Evolutionary conservation across 2,797 vertebrate species (phyloP).

Genomic region (Sparus aurata): DNA sequence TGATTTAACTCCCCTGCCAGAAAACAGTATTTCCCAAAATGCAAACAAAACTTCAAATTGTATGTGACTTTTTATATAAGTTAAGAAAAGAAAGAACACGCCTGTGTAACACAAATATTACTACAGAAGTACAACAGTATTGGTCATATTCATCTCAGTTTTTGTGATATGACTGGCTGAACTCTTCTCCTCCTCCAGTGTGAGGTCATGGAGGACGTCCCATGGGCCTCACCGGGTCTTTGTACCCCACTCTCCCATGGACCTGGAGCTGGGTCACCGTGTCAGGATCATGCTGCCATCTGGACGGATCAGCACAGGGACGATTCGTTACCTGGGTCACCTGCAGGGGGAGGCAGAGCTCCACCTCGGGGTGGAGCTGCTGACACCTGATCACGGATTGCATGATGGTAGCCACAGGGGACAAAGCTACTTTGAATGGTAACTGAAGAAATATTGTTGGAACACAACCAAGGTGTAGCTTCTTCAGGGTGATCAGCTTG

Average conservation of each 20-base stretch:
- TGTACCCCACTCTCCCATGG: conserved; percentile 85
- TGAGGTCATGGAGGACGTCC: conserved; percentile 67
- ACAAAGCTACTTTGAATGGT: conserved; percentile 85
- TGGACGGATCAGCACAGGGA: conserved; percentile 84
- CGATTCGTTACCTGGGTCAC: conserved; percentile 80
- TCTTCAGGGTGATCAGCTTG: neutral
- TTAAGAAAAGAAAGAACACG: neutral
- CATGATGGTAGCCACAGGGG: conserved; percentile 76
- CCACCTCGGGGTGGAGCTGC: conserved; percentile 85
- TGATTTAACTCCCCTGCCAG: too few species aligned
- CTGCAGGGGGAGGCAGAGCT: conserved; percentile 82
- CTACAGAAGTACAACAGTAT: neutral
- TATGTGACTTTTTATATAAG: too few species aligned
- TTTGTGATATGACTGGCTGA: neutral
- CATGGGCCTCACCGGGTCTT: conserved; percentile 77
- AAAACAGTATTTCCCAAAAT: neutral
- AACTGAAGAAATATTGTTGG: conserved; percentile 46
- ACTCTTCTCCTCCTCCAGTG: conserved; percentile 48
- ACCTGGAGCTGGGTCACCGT: conserved; percentile 84
- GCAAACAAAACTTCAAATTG: neutral
- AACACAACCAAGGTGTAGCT: neutral
- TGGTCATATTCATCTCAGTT: neutral
- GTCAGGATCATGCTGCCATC: conserved; percentile 85
- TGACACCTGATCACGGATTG: conserved; percentile 71
- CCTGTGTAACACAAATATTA: neutral